phyloP scores from a whole-genome alignment of 2,888 invertebrate genomes.

The Aleiodes leptofemur region DNA sequence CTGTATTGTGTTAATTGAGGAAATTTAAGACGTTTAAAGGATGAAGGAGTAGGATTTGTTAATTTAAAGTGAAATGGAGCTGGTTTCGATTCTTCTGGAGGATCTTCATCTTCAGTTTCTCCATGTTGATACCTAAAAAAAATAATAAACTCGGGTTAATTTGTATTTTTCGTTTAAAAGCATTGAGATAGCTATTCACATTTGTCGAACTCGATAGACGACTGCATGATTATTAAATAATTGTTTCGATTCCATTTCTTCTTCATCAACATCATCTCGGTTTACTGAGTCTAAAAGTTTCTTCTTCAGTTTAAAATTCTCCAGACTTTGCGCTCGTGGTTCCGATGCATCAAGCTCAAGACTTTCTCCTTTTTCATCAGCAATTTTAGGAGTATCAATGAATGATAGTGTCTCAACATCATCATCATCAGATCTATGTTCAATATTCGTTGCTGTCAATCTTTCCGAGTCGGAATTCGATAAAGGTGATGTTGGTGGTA shows the following conservation, averaged over 20 bases:
- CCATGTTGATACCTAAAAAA: conserved; percentile 61
- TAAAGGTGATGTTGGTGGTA: conserved; percentile 37
- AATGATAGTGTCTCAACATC: conserved; percentile 36
- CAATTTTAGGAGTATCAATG: conserved; percentile 35
- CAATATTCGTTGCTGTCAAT: conserved; percentile 53
- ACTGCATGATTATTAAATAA: conserved; percentile 69
- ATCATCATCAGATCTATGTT: conserved; percentile 64
- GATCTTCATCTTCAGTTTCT: conserved; percentile 57
- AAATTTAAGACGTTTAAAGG: conserved; percentile 67
- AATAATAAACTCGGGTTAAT: conserved; percentile 38
- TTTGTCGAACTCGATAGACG: conserved; percentile 68
- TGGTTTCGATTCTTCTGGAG: conserved; percentile 75
- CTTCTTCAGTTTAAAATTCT: conserved; percentile 66
- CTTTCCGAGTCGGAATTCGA: conserved; percentile 45
- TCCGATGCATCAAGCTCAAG: conserved; percentile 52
- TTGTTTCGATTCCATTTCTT: conserved; percentile 58
- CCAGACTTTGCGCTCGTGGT: conserved; percentile 63
- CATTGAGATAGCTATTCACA: conserved; percentile 55
- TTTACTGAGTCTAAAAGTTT: conserved; percentile 60
- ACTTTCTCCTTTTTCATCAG: background rate
- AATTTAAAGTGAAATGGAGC: conserved; percentile 76
- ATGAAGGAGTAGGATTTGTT: conserved; percentile 68
- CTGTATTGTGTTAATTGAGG: conserved; percentile 71
- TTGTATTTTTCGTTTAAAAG: conserved; percentile 4
- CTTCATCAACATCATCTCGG: conserved; percentile 50